These are phyloP conservation scores for Sarcophilus harrisii DNA, from an alignment of 2,797 vertebrate genomes.

Conservation along the genomic window DNA sequence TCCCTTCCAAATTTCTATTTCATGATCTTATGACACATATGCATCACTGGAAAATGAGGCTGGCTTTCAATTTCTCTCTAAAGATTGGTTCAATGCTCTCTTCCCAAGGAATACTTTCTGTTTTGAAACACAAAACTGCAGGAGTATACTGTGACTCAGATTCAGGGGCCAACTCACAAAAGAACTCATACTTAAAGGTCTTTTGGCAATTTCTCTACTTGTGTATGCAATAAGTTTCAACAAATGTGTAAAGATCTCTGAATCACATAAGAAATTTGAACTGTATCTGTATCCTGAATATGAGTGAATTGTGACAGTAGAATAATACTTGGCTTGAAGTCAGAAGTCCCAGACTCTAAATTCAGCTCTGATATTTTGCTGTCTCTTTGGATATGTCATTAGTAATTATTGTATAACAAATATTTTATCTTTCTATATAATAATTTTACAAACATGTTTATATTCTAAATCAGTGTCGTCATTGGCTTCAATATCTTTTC, in stretches of 20 bases:
- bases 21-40: background rate
- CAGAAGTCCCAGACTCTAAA: background rate
- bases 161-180: background rate
- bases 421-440: background rate
- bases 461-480: background rate
- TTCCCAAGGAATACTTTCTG: background rate
- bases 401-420: background rate
- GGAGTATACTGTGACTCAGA: background rate
- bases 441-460: background rate
- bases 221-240: background rate
- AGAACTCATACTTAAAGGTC: background rate
- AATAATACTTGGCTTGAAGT: background rate
- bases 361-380: background rate
- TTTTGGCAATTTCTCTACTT: background rate
- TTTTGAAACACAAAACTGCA: background rate
- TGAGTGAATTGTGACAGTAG: background rate
- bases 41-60: background rate
- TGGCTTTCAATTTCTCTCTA: background rate
- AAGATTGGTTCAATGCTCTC: background rate
- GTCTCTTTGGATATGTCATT: background rate
- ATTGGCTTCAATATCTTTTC: background rate
- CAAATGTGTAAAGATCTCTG: background rate
- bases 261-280: background rate
- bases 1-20: background rate
- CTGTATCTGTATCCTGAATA: background rate